Evolutionary conservation across 1,140 invertebrate species (phyloP).

Genomic region (Bombus superbus): DNA sequence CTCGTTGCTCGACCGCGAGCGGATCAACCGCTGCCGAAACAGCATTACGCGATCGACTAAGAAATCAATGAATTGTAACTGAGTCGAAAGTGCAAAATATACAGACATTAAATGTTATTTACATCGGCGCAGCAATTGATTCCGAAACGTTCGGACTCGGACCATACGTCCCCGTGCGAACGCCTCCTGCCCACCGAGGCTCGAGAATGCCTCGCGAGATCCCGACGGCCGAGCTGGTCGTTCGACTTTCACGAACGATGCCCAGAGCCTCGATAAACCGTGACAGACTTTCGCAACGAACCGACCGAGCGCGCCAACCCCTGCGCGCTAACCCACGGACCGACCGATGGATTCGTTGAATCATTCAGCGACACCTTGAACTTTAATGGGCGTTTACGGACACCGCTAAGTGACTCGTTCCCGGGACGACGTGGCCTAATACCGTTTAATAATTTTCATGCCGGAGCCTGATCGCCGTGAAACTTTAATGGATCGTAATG

Average conservation of each 20-base stretch:
- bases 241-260: no score
- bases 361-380: slow-evolving; percentile 7
- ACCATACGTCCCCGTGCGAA: neutral
- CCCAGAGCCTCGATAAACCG: neutral
- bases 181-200: neutral
- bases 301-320: neutral
- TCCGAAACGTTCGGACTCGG: neutral
- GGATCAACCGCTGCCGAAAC: neutral
- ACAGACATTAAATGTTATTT: slow-evolving; percentile 77
- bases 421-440: neutral
- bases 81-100: slow-evolving; percentile 77
- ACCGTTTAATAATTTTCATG: neutral
- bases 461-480: neutral
- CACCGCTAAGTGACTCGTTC: neutral
- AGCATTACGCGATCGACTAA: slow-evolving; percentile 44
- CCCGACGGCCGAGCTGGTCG: no score
- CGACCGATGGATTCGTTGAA: neutral
- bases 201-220: neutral
- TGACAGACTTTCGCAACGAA: neutral
- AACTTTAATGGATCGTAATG: slow-evolving; percentile 5
- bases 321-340: no score
- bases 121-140: slow-evolving; percentile 29
- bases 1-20: slow-evolving; percentile 40
- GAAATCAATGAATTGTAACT: slow-evolving; percentile 74
- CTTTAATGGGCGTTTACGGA: slow-evolving; percentile 1